phyloP scores from a whole-genome alignment of 2,797 vertebrate species.

The Margarornis squamiger region DNA sequence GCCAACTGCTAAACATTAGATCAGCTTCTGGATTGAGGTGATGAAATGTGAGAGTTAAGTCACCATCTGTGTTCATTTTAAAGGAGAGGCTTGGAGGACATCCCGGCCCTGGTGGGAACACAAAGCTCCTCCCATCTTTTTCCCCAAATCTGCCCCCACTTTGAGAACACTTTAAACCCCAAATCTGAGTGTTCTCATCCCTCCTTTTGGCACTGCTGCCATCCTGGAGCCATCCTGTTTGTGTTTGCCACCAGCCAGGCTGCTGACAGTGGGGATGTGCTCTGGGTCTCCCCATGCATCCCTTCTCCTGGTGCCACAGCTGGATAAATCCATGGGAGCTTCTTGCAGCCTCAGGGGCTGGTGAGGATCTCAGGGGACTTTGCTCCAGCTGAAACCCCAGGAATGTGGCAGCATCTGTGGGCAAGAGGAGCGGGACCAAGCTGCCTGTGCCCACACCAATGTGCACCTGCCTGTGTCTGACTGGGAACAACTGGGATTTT shows the following conservation, averaged over 20 bases:
- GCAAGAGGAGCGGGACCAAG: background rate
- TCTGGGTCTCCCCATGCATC: fast-evolving
- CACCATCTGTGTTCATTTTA: fast-evolving
- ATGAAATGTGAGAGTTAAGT: background rate
- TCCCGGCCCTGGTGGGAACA: background rate
- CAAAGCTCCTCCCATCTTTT: fast-evolving
- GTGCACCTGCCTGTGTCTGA: background rate
- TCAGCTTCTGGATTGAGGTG: fast-evolving
- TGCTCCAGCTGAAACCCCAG: background rate
- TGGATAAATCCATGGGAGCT: background rate
- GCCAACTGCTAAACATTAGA: background rate
- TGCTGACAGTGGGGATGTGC: fast-evolving
- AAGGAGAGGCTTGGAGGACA: background rate
- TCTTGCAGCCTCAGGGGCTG: background rate
- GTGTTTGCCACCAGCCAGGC: fast-evolving
- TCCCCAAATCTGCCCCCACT: background rate
- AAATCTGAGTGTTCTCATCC: background rate
- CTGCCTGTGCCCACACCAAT: background rate
- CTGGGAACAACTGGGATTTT: background rate
- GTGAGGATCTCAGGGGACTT: background rate
- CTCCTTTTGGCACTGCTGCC: fast-evolving
- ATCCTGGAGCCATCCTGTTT: background rate
- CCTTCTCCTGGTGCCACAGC: fast-evolving
- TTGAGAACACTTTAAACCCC: background rate
- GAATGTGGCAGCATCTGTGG: fast-evolving